Evolutionary conservation across 2,113 vertebrate species (phyloP), one percentile per base, ranked within the genome.

Genomic region (Myiagra hebetior): DNA sequence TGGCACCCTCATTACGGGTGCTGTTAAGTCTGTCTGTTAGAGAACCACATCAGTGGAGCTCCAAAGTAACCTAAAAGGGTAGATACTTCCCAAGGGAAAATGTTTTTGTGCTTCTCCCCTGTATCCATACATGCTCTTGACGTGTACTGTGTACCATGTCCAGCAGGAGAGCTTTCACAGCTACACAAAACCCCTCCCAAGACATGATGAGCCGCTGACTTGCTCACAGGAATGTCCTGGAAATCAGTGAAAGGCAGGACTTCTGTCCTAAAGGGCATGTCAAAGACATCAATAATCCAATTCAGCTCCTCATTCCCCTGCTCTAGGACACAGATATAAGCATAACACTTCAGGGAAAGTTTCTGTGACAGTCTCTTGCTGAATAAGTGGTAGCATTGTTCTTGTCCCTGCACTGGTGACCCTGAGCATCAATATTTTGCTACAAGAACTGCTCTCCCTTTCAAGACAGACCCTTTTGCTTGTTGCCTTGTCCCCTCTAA

Each of bases 1-100:
- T 91, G 60, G 89, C 86, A 90, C 76, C 35, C 88, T 92, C 92
- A 91, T 94, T 97, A 95, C 56, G 17, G 94, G 80, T 84, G 76
- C 83, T 92, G 80, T 92, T 94, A 93, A 91, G 49, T 81, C 76
- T 93, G 82, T 80, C 87, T 87, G 41, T 87, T 70, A 86, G 86
- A 82, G 53, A 89, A 53, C 30, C 53, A 65, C 73, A 72, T 78
- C 73, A 52, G 0, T 12, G 47, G 41, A 74, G 41, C n/a, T 84
- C 92, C 69, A 59, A 81, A 94, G 73, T 78, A 78, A 60, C 65
- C 69, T 73, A 49, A 53, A 93, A 92, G 56, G 69, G 39, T 78
- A 64, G 42, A 52, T 31, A 64, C 39, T 74, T 80, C 57, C 62
- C 23, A 60, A 67, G 46, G 14, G 39, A 89, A 81, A 59, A 77